Conservation (phyloP, 2,113 vertebrate genomes). For the Gracilinanus agilis region DNA sequence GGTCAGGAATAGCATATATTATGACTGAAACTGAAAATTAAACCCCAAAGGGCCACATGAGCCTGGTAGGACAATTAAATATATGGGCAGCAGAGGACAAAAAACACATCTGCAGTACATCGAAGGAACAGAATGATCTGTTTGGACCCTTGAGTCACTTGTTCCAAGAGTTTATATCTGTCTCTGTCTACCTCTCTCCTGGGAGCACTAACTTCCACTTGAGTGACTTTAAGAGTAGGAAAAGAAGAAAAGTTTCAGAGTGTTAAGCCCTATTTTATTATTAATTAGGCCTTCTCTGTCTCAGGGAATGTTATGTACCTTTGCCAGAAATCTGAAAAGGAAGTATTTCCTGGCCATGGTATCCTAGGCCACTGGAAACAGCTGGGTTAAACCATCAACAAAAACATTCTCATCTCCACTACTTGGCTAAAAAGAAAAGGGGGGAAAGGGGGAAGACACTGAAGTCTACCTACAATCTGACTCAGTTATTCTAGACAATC, state of each 20-base stretch:
- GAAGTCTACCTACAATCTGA: neutral
- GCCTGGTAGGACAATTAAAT: slow-evolving; percentile 19
- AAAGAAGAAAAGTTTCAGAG: slow-evolving; percentile 38
- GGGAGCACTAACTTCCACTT: slow-evolving; percentile 53
- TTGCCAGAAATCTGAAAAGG: neutral
- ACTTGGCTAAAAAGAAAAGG: neutral
- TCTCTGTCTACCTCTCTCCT: slow-evolving; percentile 28
- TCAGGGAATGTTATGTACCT: slow-evolving; percentile 18
- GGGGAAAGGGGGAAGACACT: too few species aligned
- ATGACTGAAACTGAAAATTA: slow-evolving; percentile 28
- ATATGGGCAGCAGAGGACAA: neutral
- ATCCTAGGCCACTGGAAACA: neutral
- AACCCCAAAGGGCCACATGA: slow-evolving; percentile 11
- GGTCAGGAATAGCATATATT: neutral
- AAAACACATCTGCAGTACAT: neutral
- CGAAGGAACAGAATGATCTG: slow-evolving; percentile 27
- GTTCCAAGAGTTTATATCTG: slow-evolving; percentile 52
- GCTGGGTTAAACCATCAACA: neutral
- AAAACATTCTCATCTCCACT: neutral
- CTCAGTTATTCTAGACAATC: neutral
- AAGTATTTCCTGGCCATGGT: neutral
- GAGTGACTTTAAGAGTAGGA: slow-evolving; percentile 26
- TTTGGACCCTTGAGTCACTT: slow-evolving; percentile 34
- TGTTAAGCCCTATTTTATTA: slow-evolving; percentile 41
- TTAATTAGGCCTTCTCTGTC: slow-evolving; percentile 46